Base-by-base conservation (phyloP, 64 coral and sea anemone genomes). In the Montipora cactus region DNA sequence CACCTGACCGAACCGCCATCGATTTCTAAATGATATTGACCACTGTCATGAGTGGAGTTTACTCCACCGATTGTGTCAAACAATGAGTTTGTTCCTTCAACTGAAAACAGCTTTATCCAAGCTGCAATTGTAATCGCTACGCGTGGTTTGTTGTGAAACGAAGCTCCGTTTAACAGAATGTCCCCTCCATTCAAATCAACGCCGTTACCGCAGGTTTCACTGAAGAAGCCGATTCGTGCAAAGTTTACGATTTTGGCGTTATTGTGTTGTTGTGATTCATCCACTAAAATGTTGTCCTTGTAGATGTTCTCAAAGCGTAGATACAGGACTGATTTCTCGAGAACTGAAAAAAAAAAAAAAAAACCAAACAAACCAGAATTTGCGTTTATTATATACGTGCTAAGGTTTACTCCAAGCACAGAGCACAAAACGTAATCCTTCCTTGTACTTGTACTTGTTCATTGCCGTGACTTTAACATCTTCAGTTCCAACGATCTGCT, bases 51-150 rank as follows among this genome's bases (percentile, higher is more conserved):
- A 9, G 92, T 90, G 3, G 98, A 99, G 28, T 92, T 88, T 0
- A 88, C 22, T 48, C 98, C 95, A 16, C 98, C 98, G 15, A 99
- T 93, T 20, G 98, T 99, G 44, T 92, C 95, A 96, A 99, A 99
- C 45, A 99, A 4, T 4, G 98, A 96, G 74, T 92, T 95, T 8
- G 75, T 46, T 80, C 92, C 93, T 10, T 99, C 80, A 18, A 48
- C 89, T 12, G 86, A 83, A 75, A 88, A 91, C 8, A 99, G 79
- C 18, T 90, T 99, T 8, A 99, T 88, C 98, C 98, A 99, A 45
- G 93, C 89, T 85, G 98, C 92, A 75, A 99, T 96, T 49, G 98
- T 99, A 19, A 99, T 89, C 1, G 92, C 95, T 7, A 81, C 59
- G 62, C 80, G 92, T 71, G 98, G 98, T 81, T 99, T 99, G 20